Evolutionary conservation across 2,888 invertebrate species (phyloP), one percentile per base, ranked within the genome.

Genomic region (Sinhomidia bicolor): DNA sequence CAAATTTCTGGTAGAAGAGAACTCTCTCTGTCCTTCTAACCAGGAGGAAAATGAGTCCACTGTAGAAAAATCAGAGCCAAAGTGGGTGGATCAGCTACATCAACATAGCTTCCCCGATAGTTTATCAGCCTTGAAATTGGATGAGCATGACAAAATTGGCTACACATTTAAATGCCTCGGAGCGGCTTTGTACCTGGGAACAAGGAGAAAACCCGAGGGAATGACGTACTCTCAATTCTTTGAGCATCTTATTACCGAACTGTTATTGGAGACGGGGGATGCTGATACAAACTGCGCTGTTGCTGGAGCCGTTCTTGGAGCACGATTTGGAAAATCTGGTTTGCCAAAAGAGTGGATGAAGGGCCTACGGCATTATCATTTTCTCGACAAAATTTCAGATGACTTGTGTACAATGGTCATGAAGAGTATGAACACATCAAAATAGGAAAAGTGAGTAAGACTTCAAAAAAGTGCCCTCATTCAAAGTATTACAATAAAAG

Each of bases 121-220:
- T 12, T 14, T 90, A 6, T 51, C 84, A 0, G 51, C 83, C 23
- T 86, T 90, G n/a, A 80, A 89, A 71, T 71, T 90, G 41, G 76
- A 74, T 68, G 86, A 89, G 10, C 9, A 20, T 5, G 20, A n/a
- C 9, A 83, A 85, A 47, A 90, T 90, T 26, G 90, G 90, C 20
- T 90, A 90, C 78, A 76, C 90, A 47, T 89, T 81, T 36, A 90
- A 90, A 89, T 89, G 89, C 41, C 83, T 90, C 12, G 90, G 90
- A 10, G 68, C 90, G 5, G 89, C 57, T 0, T 32, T 89, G 65
- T 88, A 88, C 54, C 23, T 78, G 23, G 74, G 29, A 14, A 88
- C 89, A 9, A 71, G 89, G 41, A 71, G 57, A 36, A 78, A 51
- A 57, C 89, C 85, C 10, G 71, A 62, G 32, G 57, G 81, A 26